phyloP scores from a whole-genome alignment of 2,797 vertebrate species.

The Fundulus diaphanus region DNA sequence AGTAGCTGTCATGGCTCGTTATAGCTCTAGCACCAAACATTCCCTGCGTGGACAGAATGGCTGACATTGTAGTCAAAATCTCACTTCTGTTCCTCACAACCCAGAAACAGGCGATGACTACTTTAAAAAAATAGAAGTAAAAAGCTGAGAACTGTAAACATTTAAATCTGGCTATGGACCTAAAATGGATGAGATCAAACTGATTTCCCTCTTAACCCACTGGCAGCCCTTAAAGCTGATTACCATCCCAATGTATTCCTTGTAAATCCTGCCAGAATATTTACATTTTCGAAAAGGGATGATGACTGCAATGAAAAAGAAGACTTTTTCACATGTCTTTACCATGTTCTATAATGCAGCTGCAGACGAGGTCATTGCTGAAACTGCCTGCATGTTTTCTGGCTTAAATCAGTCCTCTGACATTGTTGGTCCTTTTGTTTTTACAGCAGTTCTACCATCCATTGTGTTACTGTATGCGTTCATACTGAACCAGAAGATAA shows the following conservation, averaged over 20 bases:
- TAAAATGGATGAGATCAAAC: conserved; percentile 1
- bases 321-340: neutral
- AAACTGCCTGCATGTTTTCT: neutral
- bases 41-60: conserved; percentile 37
- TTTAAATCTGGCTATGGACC: conserved; percentile 13
- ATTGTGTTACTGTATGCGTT: neutral
- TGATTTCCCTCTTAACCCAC: conserved; percentile 12
- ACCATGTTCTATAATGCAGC: conserved; percentile 4
- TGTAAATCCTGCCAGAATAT: conserved; percentile 1
- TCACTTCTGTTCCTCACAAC: conserved; percentile 25
- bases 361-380: neutral
- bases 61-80: conserved; percentile 40
- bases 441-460: neutral
- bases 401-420: neutral
- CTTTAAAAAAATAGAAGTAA: neutral
- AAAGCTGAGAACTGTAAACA: conserved; percentile 7
- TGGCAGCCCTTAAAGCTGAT: neutral
- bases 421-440: neutral
- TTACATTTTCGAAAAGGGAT: neutral
- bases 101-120: conserved; percentile 7
- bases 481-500: neutral
- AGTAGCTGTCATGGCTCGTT: conserved; percentile 70
- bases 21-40: conserved; percentile 48
- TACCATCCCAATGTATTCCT: neutral
- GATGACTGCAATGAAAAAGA: neutral